A percentile compares a stretch with the other conserved stretches of the same genome.
These are phyloP conservation scores for Isaurus tuberculatus DNA, from an alignment of 92 coral and sea anemone species.

Conservation along the genomic window DNA sequence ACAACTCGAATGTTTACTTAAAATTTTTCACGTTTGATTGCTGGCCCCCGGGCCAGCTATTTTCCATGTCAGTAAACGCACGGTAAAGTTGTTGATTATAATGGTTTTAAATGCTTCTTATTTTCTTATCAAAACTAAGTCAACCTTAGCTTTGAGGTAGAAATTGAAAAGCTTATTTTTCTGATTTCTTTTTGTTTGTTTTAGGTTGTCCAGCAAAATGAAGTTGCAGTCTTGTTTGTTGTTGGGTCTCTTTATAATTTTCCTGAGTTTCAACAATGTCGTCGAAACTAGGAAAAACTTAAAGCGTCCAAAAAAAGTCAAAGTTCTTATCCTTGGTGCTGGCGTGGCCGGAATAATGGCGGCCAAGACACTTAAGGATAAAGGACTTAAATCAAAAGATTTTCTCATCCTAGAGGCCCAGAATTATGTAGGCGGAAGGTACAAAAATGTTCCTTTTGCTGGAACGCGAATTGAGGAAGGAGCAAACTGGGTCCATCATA, in stretches of 20 bases:
- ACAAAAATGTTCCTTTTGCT: constrained; percentile 62
- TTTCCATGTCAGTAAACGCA: no score
- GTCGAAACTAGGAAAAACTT: neutral
- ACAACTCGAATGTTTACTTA: no score
- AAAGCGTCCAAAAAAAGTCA: constrained; percentile 7
- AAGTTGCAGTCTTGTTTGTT: neutral
- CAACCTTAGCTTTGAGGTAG: no score
- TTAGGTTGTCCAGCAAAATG: neutral
- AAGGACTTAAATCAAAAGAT: constrained; percentile 61
- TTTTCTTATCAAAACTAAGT: no score
- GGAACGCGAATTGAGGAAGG: constrained; percentile 72
- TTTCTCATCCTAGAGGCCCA: constrained; percentile 88
- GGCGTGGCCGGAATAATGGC: constrained; percentile 88
- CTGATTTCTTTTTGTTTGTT: no score
- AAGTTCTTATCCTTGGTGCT: constrained; percentile 83
- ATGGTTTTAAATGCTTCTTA: no score
- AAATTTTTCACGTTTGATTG: no score
- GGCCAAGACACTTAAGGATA: constrained; percentile 72
- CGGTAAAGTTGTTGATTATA: no score
- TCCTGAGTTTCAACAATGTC: neutral
- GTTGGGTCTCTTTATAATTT: neutral
- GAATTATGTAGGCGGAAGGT: constrained; percentile 85
- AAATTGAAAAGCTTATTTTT: no score
- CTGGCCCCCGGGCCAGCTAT: no score
- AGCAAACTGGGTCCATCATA: constrained; percentile 85